These are phyloP conservation scores for Melanotaenia boesemani DNA, from an alignment of 2,797 vertebrate species.

Conservation along the genomic window DNA sequence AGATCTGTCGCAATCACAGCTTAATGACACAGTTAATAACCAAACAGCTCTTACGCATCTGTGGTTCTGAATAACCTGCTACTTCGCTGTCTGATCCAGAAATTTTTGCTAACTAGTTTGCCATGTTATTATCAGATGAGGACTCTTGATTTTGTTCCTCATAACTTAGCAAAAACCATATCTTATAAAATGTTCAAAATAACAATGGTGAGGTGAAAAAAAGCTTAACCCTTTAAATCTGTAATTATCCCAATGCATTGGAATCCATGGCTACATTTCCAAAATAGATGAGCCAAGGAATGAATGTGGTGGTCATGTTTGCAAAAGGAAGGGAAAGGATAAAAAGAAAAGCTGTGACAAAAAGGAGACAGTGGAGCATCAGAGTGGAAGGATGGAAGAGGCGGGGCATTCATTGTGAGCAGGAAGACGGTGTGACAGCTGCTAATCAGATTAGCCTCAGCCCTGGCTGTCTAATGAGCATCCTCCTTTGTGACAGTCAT, in stretches of 20 bases:
- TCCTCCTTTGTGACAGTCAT: constrained; percentile 83
- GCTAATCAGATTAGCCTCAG: constrained; percentile 87
- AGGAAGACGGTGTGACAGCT: constrained; percentile 83
- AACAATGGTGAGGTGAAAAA: constrained; percentile 12
- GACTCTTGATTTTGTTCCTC: background rate
- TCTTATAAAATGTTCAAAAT: constrained; percentile 4
- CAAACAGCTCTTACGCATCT: constrained; percentile 18
- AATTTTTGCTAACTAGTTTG: constrained; percentile 4
- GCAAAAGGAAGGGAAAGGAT: constrained; percentile 28
- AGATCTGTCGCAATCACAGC: constrained; percentile 6
- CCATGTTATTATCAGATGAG: background rate
- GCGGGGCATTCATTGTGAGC: constrained; percentile 70
- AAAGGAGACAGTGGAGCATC: constrained; percentile 62
- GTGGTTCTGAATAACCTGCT: background rate
- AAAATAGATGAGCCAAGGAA: constrained; percentile 29
- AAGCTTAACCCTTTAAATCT: constrained; percentile 15
- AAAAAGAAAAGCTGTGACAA: constrained; percentile 42
- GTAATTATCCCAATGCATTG: background rate
- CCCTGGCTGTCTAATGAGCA: constrained; percentile 85
- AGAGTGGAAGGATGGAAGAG: constrained; percentile 50
- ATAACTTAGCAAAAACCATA: background rate
- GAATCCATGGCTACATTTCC: constrained; percentile 13
- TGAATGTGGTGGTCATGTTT: constrained; percentile 40
- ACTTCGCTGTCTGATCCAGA: background rate
- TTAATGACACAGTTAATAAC: constrained; percentile 11